Evolutionary conservation across 2,113 vertebrate species (phyloP).

Genomic region (Pandion haliaetus): DNA sequence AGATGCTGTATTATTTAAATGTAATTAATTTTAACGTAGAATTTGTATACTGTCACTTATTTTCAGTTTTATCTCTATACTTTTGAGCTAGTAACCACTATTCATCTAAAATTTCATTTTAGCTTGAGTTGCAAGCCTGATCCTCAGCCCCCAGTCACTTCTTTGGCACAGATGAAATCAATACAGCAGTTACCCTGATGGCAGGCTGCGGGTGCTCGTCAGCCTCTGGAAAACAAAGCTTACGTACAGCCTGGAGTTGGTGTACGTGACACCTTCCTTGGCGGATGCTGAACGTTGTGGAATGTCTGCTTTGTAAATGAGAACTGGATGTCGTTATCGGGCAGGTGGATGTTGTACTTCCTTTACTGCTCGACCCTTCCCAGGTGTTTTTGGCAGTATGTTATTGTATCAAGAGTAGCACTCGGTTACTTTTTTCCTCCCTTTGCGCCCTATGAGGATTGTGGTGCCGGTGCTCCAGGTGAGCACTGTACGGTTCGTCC

Average conservation of each 20-base stretch:
- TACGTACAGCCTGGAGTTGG: fast-evolving
- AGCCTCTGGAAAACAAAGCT: neutral
- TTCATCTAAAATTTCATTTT: constrained; percentile 6
- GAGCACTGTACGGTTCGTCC: fast-evolving
- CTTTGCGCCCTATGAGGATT: fast-evolving
- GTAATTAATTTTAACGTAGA: neutral
- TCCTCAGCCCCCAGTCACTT: constrained; percentile 73
- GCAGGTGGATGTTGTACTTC: neutral
- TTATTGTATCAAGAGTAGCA: no score
- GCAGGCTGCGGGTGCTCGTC: constrained; percentile 64
- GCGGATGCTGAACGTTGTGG: no score
- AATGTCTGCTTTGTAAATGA: neutral
- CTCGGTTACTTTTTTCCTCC: neutral
- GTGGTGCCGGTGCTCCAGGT: fast-evolving
- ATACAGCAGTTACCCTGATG: constrained; percentile 72
- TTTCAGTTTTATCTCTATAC: neutral
- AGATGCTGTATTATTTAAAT: neutral
- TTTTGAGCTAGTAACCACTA: neutral
- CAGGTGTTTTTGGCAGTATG: fast-evolving
- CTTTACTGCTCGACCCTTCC: neutral
- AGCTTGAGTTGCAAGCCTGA: constrained; percentile 70
- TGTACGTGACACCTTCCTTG: fast-evolving
- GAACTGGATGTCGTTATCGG: fast-evolving
- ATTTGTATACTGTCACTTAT: neutral
- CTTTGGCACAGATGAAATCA: constrained; percentile 71